phyloP scores from a whole-genome alignment of 2,888 invertebrate species.

The Shargacucullia verbasci region DNA sequence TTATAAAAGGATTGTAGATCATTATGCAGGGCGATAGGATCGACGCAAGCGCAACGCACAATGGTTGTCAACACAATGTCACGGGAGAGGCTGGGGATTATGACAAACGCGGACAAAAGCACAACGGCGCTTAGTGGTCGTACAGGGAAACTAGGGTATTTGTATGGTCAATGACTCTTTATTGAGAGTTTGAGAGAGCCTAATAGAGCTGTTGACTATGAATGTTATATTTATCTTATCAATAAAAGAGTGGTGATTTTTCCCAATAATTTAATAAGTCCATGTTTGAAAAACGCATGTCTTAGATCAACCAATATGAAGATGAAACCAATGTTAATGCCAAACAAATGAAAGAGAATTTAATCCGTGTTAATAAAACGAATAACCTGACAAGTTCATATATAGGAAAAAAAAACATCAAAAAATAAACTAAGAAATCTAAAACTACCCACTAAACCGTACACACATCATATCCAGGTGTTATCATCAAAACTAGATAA shows the following conservation, averaged over 20 bases:
- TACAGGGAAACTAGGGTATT: slow-evolving; percentile 31
- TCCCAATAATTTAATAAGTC: not conserved
- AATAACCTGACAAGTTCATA: too few species aligned
- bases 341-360: too few species aligned
- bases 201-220: slow-evolving; percentile 14
- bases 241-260: too few species aligned
- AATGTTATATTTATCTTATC: too few species aligned
- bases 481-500: slow-evolving; percentile 41
- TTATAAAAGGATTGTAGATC: slow-evolving; percentile 59
- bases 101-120: slow-evolving; percentile 73
- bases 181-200: slow-evolving; percentile 19
- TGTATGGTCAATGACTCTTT: slow-evolving; percentile 30
- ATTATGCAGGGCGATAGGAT: slow-evolving; percentile 61
- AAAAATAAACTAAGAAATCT: not conserved
- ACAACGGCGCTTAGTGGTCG: slow-evolving; percentile 70
- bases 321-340: too few species aligned
- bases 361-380: too few species aligned
- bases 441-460: not conserved
- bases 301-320: too few species aligned
- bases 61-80: slow-evolving; percentile 80
- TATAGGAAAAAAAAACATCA: too few species aligned
- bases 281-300: too few species aligned
- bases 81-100: slow-evolving; percentile 56
- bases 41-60: slow-evolving; percentile 66
- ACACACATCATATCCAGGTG: slow-evolving; percentile 35